phyloP scores from a whole-genome alignment of 2,113 vertebrate species.

The Plecotus auritus region DNA sequence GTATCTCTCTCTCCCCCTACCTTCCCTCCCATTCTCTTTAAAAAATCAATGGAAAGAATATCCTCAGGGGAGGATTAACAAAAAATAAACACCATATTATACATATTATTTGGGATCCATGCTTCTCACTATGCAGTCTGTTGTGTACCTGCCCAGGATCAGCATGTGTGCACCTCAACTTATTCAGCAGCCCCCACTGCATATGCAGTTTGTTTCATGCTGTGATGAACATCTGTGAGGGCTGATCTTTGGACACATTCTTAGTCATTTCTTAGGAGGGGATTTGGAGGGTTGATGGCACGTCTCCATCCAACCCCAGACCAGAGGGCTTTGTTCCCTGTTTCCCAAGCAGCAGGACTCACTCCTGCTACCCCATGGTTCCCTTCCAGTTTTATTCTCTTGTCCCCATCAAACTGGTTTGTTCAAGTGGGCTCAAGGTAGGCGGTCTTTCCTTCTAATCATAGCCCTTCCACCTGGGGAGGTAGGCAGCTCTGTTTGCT shows the following conservation, averaged over 20 bases:
- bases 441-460: neutral
- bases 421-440: neutral
- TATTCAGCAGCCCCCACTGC: neutral
- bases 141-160: neutral
- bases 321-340: neutral
- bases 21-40: neutral
- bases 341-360: neutral
- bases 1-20: neutral
- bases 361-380: neutral
- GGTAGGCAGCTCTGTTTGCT: neutral
- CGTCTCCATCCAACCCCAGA: no score
- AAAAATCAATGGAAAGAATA: neutral
- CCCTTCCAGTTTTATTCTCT: neutral
- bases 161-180: neutral
- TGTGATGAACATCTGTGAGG: neutral
- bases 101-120: neutral
- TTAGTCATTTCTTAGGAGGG: neutral
- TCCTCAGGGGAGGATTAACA: neutral
- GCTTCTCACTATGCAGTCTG: no score
- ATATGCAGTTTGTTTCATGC: neutral
- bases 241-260: neutral
- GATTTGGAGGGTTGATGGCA: neutral
- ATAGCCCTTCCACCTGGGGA: neutral
- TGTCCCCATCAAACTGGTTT: neutral
- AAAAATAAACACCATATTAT: neutral